Evolutionary conservation across 2,797 vertebrate genomes (phyloP), one percentile per base, ranked within the genome.

Genomic region (Tiaroga cobitis): DNA sequence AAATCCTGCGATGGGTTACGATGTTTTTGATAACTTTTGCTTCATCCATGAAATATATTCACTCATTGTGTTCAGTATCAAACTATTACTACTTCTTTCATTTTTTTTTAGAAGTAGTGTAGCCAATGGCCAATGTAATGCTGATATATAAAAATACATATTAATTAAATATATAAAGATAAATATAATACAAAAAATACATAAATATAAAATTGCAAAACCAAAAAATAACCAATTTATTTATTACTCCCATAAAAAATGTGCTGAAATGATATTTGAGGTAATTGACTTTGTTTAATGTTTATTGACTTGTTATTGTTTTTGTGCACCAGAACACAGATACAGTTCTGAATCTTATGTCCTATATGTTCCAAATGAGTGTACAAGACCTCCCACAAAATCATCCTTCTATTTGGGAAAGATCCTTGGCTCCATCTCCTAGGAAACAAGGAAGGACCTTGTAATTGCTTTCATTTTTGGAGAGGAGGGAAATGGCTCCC

Each of bases 401-500:
- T 18, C 32, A 41, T 19, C 49, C 32, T 70, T 65, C 70, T 85
- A 73, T 85, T 29, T 86, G 51, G 61, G 49, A 88, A 87, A 81
- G 18, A 83, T 85, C 69, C 83, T 26, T 72, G 39, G 46, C 84
- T 87, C 68, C 69, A 85, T 90, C 85, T 90, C 88, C 85, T 85
- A 80, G 86, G 89, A 89, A 87, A 90, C 85, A 80, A 83, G 39
- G 72, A 88, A 41, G 73, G 59, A 78, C 80, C 78, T 86, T 84
- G 82, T 89, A 87, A 90, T 87, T 89, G 88, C 88, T 89, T 89
- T 89, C 86, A 87, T 88, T 90, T 90, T 89, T 86, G 37, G 61
- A 86, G 69, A 85, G 74, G 39, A 81, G 65, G 86, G 43, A 37
- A 82, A 77, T 29, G 67, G 88, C 88, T 83, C 80, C 89, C 77